Evolutionary conservation across 2,797 vertebrate genomes (phyloP), one percentile per base, ranked within the genome.

Genomic region (Todus mexicanus): DNA sequence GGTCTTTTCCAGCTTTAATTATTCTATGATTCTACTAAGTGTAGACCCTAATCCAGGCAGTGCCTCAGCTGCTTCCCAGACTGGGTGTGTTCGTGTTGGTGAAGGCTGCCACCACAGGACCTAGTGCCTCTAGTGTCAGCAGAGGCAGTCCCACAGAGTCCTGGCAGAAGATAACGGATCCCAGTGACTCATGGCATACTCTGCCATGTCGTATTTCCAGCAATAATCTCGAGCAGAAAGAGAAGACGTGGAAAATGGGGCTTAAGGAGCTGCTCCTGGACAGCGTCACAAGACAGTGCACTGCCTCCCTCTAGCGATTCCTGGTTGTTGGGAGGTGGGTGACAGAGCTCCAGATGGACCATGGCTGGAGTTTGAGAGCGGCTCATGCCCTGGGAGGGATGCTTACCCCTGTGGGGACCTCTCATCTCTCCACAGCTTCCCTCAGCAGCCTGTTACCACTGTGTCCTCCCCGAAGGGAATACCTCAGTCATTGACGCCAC

Each of bases 271-370:
- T 12, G 1, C 21, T 18, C 12, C 47, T 5, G 31, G 68, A 59
- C 66, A 60, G 18, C 21, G 73, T 66, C 87, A 53, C 6, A 25
- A 65, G 25, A 25, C 73, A 78, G 89, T 81, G 63, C 92, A 93
- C 59, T 48, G 5, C 75, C 95, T 94, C 95, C 95, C 94, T 81
- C 96, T 95, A 90, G 89, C 64, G 96, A 75, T 84, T 33, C 51
- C 8, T 47, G 42, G 23, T 50, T 78, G 71, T 3, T 7, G 31
- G 54, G 18, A 86, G 15, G 40, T 6, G 1, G 12, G 15, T 17
- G 45, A 25, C 42, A 56, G 6, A 61, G 45, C 21, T 60, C 12
- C 2, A 1, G 5, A 1, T 7, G 25, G 23, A 10, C 42, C 14
- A 2, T 3, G 50, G 50, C 19, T 37, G 17, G 17, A 2, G 3